phyloP scores from a whole-genome alignment of 2,888 invertebrate species.

The Plebejus anna region DNA sequence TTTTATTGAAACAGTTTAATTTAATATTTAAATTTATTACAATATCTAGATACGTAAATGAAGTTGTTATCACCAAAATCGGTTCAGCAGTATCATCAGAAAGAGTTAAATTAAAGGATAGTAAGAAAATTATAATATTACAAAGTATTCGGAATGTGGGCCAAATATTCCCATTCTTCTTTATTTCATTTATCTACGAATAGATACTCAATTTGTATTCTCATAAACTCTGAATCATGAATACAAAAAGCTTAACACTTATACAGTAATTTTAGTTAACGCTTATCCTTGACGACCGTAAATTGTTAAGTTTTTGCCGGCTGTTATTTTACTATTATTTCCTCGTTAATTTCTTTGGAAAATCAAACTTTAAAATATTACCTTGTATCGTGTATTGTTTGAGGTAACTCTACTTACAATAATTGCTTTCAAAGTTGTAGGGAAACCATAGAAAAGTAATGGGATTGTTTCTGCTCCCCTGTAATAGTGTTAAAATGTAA shows the following conservation, averaged over 20 bases:
- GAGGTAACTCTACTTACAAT: constrained; percentile 7
- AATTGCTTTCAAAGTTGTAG: constrained; percentile 3
- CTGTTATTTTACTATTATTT: not conserved
- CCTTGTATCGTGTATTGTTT: not conserved
- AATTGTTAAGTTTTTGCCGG: constrained; percentile 10
- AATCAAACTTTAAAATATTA: not conserved
- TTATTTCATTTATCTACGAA: not conserved
- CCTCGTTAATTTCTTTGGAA: not conserved
- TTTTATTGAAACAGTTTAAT: not conserved
- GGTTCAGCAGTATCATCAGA: too few relatives aligned
- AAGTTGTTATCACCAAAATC: too few relatives aligned
- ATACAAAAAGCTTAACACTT: not conserved
- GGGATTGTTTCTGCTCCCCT: not conserved
- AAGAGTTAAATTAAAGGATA: too few relatives aligned
- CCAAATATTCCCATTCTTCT: not conserved
- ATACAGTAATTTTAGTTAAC: not conserved
- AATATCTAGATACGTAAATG: too few relatives aligned
- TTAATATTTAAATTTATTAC: not conserved
- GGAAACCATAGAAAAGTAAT: constrained; percentile 19
- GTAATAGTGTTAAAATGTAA: constrained; percentile 9
- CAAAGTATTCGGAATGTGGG: not conserved
- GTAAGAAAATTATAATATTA: too few relatives aligned
- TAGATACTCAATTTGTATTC: not conserved
- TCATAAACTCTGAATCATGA: not conserved
- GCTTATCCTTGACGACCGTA: not conserved